phyloP scores from a whole-genome alignment of 2,797 vertebrate species.

The Corythornis leucogaster region DNA sequence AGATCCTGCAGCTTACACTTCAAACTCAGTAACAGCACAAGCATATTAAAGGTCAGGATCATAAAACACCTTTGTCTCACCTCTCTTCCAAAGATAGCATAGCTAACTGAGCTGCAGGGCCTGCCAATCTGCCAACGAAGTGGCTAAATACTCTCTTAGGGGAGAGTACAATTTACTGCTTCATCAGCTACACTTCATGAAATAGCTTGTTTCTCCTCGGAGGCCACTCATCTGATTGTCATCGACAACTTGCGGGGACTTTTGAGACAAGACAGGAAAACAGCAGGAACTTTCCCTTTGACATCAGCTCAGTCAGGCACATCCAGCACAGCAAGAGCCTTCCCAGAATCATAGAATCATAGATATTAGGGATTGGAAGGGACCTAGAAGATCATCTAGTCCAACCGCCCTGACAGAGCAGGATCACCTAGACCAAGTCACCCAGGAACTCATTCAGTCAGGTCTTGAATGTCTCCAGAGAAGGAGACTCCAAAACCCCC shows the following conservation, averaged over 20 bases:
- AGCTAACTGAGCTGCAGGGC: neutral
- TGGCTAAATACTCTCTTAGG: conserved; percentile 23
- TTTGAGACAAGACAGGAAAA: neutral
- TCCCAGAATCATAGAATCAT: neutral
- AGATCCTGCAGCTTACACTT: neutral
- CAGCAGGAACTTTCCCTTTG: neutral
- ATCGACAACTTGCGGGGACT: neutral
- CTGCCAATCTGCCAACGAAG: neutral
- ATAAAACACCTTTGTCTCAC: conserved; percentile 36
- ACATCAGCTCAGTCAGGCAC: neutral
- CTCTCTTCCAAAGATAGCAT: conserved; percentile 21
- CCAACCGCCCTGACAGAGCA: no score
- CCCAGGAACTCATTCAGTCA: no score
- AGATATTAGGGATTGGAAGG: no score
- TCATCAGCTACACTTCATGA: neutral
- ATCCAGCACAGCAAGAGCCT: neutral
- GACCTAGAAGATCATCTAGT: no score
- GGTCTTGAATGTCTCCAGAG: no score
- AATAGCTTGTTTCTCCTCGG: conserved; percentile 8
- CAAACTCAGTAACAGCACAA: conserved; percentile 7
- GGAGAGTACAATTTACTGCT: conserved; percentile 13
- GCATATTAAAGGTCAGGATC: conserved; percentile 7
- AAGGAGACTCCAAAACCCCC: no score
- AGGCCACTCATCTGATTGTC: neutral
- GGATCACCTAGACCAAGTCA: no score